Percentiles rank a stretch among this genome's conserved stretches.
These are phyloP conservation scores for Anthonomus grandis DNA, from an alignment of 1,140 invertebrate genomes.

Conservation along the genomic window DNA sequence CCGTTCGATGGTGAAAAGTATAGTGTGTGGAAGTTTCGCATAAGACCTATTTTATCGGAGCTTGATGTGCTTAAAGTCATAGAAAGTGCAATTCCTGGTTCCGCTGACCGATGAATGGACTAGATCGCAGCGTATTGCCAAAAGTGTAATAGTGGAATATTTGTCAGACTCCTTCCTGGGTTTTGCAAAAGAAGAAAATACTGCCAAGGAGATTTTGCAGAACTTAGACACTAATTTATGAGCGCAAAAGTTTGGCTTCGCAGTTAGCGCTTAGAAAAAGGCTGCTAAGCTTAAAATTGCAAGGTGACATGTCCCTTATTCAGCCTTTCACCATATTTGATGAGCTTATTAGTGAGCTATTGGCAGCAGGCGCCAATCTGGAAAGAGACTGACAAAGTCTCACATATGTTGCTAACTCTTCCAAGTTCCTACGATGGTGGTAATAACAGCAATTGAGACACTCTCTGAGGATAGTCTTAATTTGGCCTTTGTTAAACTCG, in stretches of 20 bases:
- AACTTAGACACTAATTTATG: no score
- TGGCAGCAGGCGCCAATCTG: conserved; percentile 36
- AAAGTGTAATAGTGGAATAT: conserved; percentile 28
- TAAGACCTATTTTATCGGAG: not conserved
- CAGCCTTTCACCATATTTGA: no score
- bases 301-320: no score
- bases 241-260: no score
- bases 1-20: no score
- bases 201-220: no score
- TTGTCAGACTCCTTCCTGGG: not conserved
- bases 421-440: conserved; percentile 42
- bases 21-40: not conserved
- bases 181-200: not conserved
- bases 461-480: conserved; percentile 39
- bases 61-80: conserved; percentile 10
- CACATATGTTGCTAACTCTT: conserved; percentile 45
- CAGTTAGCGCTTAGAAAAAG: no score
- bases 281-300: conserved; percentile 23
- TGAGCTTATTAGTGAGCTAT: conserved; percentile 42
- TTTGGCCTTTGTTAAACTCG: conserved; percentile 26
- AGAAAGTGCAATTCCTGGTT: not conserved
- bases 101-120: conserved; percentile 19
- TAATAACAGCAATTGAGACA: conserved; percentile 49
- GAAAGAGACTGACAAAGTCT: conserved; percentile 34
- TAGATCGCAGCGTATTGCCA: conserved; percentile 39